Evolutionary conservation across 2,888 invertebrate genomes (phyloP), one percentile per base, ranked within the genome.

Genomic region (Drosophila pseudotalamancana): DNA sequence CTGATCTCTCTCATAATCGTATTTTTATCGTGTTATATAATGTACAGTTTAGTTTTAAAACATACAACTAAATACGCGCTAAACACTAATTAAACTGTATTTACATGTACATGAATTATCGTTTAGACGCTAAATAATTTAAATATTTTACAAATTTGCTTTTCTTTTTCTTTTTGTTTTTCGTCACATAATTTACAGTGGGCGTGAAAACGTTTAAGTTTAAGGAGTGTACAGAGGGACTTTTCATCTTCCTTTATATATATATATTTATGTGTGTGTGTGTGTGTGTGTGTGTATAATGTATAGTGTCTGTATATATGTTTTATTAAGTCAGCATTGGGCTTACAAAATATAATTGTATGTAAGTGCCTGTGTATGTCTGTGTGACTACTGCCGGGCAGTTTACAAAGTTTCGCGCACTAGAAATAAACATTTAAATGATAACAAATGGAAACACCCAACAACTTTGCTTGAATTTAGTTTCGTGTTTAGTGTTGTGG

Each of bases 11-110:
- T 63, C 50, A 37, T 70, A 67, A 29, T 73, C 73, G 62, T 80
- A 77, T 79, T 49, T 77, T 83, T 80, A 67, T 80, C 70, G 56
- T 82, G 78, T 80, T 84, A 84, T 81, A 81, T 81, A 81, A 81
- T 81, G 81, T 81, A 81, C 81, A 81, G 62, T 77, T 83, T 82
- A 83, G 82, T 74, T 79, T 85, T 83, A 82, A 85, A 83, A 83
- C 85, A 83, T 83, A 83, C 82, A 85, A 85, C 82, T 83, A 83
- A 83, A 85, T 83, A 83, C 82, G 75, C 78, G 78, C 81, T 81
- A 85, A 81, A 82, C 82, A 85, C 82, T 83, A 83, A 79, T 83
- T 83, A 83, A 85, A 83, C 82, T 83, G 83, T 83, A 83, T 75
- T 64, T 75, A 67, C 68, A 74, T 67, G 55, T 74, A 70, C 75